Evolutionary conservation across 2,797 vertebrate genomes (phyloP), one percentile per base, ranked within the genome.

Genomic region (Bryconaethiops microstoma): DNA sequence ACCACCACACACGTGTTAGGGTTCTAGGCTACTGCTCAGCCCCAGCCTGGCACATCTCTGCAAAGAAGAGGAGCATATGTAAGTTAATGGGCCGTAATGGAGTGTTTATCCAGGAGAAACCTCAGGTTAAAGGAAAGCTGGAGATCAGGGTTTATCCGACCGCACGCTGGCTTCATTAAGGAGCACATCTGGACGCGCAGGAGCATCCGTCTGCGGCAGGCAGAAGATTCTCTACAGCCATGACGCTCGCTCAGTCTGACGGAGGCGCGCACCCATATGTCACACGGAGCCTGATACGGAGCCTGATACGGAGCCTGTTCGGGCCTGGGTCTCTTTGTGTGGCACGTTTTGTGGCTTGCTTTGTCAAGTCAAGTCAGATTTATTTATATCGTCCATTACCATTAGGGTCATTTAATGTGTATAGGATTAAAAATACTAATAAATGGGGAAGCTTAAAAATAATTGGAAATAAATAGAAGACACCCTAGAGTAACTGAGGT

Each of bases 121-220:
- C 86, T 84, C 81, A 85, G 86, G 87, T 89, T 87, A 83, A 85
- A 86, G 82, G 80, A 83, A 86, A 83, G 87, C 83, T 80, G 83
- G 75, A 72, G 63, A 84, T 83, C 80, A 78, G 80, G 83, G 87
- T 82, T 82, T 64, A 86, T 87, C 81, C 74, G 80, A 74, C 74
- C 71, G 50, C 82, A 83, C 74, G 54, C 83, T 86, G 85, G 75
- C 86, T 87, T 87, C 81, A 84, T 89, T 88, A 88, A 81, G 84
- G 68, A 60, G 65, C 81, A 88, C 87, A 90, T 88, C 88, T 89
- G 88, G 82, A 85, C 74, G 72, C 80, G 78, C 80, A 79, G 76
- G 59, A 48, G 67, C 67, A 42, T 48, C 67, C 29, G 67, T 69
- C 67, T 50, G 42, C 12, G 81, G 81, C 70, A 25, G 77, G 21